Conservation (phyloP, 64 coral and sea anemone genomes). For the Stylophora pistillata region DNA sequence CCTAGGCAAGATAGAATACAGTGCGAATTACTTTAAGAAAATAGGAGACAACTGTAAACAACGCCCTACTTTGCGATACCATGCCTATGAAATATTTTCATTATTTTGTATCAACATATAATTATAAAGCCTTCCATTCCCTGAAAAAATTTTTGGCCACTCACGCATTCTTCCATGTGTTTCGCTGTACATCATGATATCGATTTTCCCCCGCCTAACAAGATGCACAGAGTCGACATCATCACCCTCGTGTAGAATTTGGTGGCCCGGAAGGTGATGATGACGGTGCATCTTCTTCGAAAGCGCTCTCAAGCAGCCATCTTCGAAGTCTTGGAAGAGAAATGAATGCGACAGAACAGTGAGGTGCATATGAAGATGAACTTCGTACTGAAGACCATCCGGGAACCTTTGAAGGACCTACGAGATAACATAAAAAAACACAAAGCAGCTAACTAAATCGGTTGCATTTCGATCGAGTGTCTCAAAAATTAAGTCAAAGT, state of each 20-base stretch:
- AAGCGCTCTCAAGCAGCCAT: conserved; percentile 68
- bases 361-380: conserved; percentile 89
- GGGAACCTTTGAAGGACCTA: conserved; percentile 93
- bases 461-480: too few relatives aligned
- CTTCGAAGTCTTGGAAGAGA: conserved; percentile 65
- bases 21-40: too few relatives aligned
- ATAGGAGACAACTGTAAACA: too few relatives aligned
- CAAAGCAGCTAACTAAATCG: neutral
- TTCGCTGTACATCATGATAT: conserved; percentile 58
- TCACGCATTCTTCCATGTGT: conserved; percentile 76
- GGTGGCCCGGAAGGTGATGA: conserved; percentile 88
- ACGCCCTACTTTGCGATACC: too few relatives aligned
- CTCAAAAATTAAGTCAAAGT: neutral
- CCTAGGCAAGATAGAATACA: too few relatives aligned
- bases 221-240: conserved; percentile 83
- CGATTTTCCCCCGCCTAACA: conserved; percentile 84
- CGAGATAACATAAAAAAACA: neutral
- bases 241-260: conserved; percentile 83
- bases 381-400: conserved; percentile 93
- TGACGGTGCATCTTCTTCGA: conserved; percentile 89
- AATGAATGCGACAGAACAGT: conserved; percentile 89
- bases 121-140: neutral
- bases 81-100: neutral
- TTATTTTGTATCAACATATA: neutral
- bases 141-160: conserved; percentile 6